A percentile compares a stretch with the other conserved stretches of the same genome.
These are phyloP conservation scores for Lepidocolaptes lacrymiger DNA, from an alignment of 2,797 vertebrate species.

Conservation along the genomic window DNA sequence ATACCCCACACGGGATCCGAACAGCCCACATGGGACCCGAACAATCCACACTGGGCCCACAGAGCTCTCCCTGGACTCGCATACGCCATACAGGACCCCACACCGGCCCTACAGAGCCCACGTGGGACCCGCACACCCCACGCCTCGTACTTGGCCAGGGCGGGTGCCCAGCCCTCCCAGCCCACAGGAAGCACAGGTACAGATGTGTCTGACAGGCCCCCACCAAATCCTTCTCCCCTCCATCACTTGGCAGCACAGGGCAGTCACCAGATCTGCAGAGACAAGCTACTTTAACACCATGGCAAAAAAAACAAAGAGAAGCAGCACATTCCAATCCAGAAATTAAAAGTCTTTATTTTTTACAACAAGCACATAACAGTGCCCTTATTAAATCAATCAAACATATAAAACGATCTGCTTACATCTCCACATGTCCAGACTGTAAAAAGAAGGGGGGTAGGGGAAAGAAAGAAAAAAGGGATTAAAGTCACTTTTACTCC, in stretches of 20 bases:
- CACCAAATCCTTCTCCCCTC: not conserved
- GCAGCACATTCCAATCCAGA: not conserved
- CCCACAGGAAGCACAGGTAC: not conserved
- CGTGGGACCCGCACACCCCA: not conserved
- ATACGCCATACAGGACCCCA: not conserved
- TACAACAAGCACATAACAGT: not conserved
- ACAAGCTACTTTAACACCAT: not conserved
- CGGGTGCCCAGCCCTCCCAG: not conserved
- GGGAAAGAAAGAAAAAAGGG: not conserved
- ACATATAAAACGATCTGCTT: not conserved
- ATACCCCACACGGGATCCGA: too few species aligned
- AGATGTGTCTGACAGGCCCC: not conserved
- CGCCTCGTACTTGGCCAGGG: not conserved
- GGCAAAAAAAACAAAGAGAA: not conserved
- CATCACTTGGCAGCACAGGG: accelerated
- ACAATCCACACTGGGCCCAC: too few species aligned
- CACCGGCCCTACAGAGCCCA: not conserved
- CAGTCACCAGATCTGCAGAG: accelerated
- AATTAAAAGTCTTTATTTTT: slow-evolving; percentile 12
- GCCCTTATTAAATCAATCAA: not conserved
- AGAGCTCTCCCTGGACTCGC: too few species aligned
- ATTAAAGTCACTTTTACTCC: not conserved
- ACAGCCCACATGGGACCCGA: too few species aligned
- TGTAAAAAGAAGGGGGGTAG: not conserved
- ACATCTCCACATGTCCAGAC: not conserved